A percentile compares a stretch with the other conserved stretches of the same genome.
Evolutionary conservation across 2,113 vertebrate genomes (phyloP).

Genomic region (Lepus timidus): DNA sequence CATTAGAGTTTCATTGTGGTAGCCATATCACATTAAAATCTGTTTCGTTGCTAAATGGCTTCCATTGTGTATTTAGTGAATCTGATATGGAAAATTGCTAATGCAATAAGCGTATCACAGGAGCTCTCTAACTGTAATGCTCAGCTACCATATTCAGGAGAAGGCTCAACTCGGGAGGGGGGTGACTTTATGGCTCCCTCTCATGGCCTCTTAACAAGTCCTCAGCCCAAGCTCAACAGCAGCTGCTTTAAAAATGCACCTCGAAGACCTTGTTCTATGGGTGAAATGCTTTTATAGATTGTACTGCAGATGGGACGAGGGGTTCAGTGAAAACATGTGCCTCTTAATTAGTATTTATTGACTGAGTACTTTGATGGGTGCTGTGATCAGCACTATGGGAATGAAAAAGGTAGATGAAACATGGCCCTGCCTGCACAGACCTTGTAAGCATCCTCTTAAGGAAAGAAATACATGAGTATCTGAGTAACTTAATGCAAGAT

Average conservation of each 20-base stretch:
- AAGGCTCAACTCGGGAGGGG: neutral
- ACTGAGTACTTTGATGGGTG: neutral
- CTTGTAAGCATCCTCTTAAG: neutral
- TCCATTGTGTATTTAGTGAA: conserved; percentile 78
- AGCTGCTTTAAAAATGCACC: neutral
- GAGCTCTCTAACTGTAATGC: conserved; percentile 75
- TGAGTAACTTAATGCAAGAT: neutral
- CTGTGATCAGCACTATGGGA: neutral
- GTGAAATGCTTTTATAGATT: neutral
- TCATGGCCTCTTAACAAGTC: neutral
- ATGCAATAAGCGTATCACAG: conserved; percentile 82
- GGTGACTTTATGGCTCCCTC: neutral
- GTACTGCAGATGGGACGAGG: neutral
- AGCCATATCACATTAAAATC: conserved; percentile 76
- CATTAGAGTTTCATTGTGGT: conserved; percentile 78
- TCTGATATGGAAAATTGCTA: conserved; percentile 83
- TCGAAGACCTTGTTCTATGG: neutral
- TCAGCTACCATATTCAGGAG: conserved; percentile 61
- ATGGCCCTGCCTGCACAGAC: neutral
- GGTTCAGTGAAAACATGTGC: conserved; percentile 26
- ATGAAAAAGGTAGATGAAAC: neutral
- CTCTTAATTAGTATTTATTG: conserved; percentile 35
- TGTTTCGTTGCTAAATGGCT: conserved; percentile 82
- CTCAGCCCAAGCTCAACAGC: neutral
- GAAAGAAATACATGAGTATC: neutral